Conservation (phyloP, 2,113 vertebrate genomes). For the Pterophyllum scalare region DNA sequence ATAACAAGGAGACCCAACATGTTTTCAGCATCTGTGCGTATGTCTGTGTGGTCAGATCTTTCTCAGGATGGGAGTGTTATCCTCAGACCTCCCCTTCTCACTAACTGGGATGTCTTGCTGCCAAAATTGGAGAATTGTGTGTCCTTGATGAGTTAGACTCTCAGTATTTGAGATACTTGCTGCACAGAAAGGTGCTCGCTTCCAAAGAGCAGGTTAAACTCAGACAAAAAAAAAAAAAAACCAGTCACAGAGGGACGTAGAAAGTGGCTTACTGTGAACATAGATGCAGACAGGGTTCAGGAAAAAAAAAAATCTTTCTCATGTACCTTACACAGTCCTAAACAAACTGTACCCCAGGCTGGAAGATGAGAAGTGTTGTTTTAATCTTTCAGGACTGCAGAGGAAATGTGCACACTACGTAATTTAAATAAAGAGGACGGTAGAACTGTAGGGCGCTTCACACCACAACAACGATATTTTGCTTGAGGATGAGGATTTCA, state of each 20-base stretch:
- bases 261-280: background rate
- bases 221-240: background rate
- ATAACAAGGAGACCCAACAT: constrained; percentile 39
- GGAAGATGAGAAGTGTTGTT: background rate
- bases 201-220: background rate
- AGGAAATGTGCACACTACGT: background rate
- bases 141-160: constrained; percentile 68
- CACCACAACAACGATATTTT: background rate
- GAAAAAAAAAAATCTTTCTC: constrained; percentile 4
- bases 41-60: constrained; percentile 23
- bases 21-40: background rate
- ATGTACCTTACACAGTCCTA: background rate
- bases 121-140: constrained; percentile 49
- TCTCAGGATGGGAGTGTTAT: constrained; percentile 45
- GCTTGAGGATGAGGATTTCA: background rate
- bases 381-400: background rate
- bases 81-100: constrained; percentile 51
- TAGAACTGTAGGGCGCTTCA: background rate
- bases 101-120: constrained; percentile 20
- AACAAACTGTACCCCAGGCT: background rate
- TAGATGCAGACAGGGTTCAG: background rate
- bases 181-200: background rate
- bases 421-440: background rate
- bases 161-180: constrained; percentile 9
- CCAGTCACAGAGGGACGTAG: background rate